These are phyloP conservation scores for Elgonia sp. DNA, from an alignment of 2,888 invertebrate genomes.

Conservation along the genomic window DNA sequence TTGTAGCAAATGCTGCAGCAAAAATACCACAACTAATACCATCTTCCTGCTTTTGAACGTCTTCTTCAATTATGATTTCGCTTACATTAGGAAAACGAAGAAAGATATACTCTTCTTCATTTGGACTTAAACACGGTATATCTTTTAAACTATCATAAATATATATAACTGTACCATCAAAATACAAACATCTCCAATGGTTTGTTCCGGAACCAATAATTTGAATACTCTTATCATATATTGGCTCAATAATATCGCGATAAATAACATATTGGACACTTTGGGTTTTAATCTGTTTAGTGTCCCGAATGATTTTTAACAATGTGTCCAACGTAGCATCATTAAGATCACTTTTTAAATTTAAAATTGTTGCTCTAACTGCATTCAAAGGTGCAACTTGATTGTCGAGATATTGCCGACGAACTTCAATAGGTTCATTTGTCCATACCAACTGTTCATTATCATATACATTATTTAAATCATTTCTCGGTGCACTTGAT, in stretches of 20 bases:
- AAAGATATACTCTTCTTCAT: neutral
- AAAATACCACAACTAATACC: neutral
- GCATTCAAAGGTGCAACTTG: constrained; percentile 5
- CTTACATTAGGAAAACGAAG: constrained; percentile 6
- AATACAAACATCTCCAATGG: constrained; percentile 26
- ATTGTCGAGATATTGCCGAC: constrained; percentile 14
- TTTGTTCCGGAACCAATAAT: constrained; percentile 12
- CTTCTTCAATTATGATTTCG: neutral
- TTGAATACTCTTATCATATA: constrained; percentile 8
- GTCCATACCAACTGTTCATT: neutral
- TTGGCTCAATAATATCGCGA: constrained; percentile 15
- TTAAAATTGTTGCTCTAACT: neutral
- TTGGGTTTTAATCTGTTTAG: constrained; percentile 7
- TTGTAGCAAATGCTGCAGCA: constrained; percentile 17
- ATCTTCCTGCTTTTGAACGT: neutral
- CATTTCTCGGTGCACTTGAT: too few species aligned
- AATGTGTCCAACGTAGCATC: constrained; percentile 20
- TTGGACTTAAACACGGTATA: neutral
- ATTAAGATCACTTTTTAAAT: constrained; percentile 1
- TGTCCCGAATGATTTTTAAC: neutral
- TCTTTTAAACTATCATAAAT: neutral
- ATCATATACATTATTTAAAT: neutral
- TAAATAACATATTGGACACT: constrained; percentile 20
- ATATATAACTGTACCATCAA: neutral
- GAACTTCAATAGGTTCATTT: neutral